Evolutionary conservation across 1,140 invertebrate species (phyloP), one percentile per base, ranked within the genome.

Genomic region (Drosophila seguyi): DNA sequence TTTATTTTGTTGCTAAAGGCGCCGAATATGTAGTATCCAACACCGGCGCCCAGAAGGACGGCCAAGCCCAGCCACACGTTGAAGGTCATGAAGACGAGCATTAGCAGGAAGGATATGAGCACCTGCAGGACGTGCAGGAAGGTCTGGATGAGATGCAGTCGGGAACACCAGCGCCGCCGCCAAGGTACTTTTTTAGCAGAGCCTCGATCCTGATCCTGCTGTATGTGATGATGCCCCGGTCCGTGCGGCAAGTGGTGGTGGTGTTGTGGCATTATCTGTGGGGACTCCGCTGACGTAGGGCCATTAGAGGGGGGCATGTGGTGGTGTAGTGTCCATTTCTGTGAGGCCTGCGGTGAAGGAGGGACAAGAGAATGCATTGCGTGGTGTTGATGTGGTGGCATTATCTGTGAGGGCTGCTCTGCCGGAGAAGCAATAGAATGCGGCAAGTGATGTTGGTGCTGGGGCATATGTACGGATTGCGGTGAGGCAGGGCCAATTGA

Each of bases 21-120:
- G 31, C 81, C 98, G 93, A 99, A 99, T 56, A 98, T 93, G 93
- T 99, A 99, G 93, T 98, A 99, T 4, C 98, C 98, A 10, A 96
- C 93, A 0, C 96, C 97, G 18, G 98, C 96, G 1, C 98, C 98
- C 3, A 98, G 81, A 0, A 98, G 95, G 18, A 99, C 96, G 0
- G 97, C 96, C 14, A 98, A 58, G 88, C 98, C 98, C 6, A 99
- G 93, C 84, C 84, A 88, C 8, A 87, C 76, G 27, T 88, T 87
- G 48, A 98, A 99, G 0, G 98, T 99, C 98, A 99, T 99, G 93
- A 99, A 99, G 61, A 99, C 96, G 93, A 99, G 94, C 98, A 99
- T 99, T 22, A 99, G 95, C 80, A 98, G 16, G 97, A 98, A 99
- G 11, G 97, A 97, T 36, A 98, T 93, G 3, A 97, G 95, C 34